Base-by-base conservation (phyloP, 2,888 invertebrate species). In the Stenchaetothrips biformis region DNA sequence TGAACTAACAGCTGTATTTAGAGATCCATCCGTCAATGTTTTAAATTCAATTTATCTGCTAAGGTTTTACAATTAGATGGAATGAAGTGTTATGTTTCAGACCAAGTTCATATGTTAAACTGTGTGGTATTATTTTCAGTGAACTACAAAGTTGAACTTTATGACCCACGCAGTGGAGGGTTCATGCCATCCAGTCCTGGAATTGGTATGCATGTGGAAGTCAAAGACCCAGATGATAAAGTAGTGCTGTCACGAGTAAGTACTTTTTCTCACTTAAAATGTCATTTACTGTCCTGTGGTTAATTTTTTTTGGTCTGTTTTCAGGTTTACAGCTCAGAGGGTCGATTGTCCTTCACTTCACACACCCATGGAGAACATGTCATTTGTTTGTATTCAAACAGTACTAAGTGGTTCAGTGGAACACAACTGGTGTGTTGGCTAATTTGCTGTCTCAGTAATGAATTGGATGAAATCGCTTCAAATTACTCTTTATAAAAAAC, bases 361-460 rank as follows among this genome's bases (percentile, higher is more conserved):
- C 96, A 97, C 84, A 92, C 92, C 4, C 98, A 99, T 13, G 99
- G 99, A 82, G 99, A 99, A 89, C 99, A 99, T 88, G 92, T 96
- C 9, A 97, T 99, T 85, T 99, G 99, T 87, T 92, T 99, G 89
- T 98, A 97, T 87, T 98, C 99, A 0, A 99, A 99, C 87, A 98
- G 97, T 84, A 94, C 96, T 8, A 94, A 97, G 77, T 99, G 99
- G 99, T 99, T 99, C 87, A 96, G 96, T 86, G 98, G 99, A 80
- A 96, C 97, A 48, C 98, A 99, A 86, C 88, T 99, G 89, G 92
- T 92, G 86, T 88, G 88, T 82, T 21, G 37, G 18, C 77, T 25
- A 82, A 7, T 67, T 74, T 27, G 16, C 59, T 81, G 78, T 78
- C 37, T 59, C 53, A 78, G 78, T 59, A 8, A 48, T 80, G 25